phyloP scores from a whole-genome alignment of 2,113 vertebrate species.

The Halcyon senegalensis region DNA sequence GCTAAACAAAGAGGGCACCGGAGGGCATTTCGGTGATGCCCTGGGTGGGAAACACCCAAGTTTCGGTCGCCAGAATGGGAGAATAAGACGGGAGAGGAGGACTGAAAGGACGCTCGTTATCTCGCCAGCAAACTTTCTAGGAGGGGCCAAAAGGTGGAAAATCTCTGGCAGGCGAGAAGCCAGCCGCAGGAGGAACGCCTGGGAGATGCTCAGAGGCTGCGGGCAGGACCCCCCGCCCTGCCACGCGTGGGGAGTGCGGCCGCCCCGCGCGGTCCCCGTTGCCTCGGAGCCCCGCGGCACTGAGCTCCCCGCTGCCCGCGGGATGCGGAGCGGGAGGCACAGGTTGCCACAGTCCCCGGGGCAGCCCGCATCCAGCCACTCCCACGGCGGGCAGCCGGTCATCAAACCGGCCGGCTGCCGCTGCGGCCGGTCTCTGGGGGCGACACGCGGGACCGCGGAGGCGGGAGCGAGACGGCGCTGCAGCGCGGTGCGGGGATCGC shows the following conservation, averaged over 20 bases:
- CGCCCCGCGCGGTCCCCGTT: too few relatives aligned
- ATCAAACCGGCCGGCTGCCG: not conserved
- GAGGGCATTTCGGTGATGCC: not conserved
- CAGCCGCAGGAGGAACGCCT: not conserved
- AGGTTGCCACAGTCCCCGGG: not conserved
- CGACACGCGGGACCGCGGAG: not conserved
- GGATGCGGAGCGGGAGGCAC: not conserved
- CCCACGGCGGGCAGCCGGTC: not conserved
- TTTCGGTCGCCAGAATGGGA: not conserved
- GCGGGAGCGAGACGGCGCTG: not conserved
- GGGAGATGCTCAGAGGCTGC: not conserved
- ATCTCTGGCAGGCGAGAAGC: not conserved
- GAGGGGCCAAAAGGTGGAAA: not conserved
- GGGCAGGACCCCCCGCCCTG: not conserved
- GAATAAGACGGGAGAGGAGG: not conserved
- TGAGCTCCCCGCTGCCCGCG: not conserved
- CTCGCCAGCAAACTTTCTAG: not conserved
- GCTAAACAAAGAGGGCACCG: not conserved
- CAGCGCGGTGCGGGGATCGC: not conserved
- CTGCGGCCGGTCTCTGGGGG: not conserved
- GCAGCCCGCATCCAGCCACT: not conserved
- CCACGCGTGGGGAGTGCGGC: not conserved
- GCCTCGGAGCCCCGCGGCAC: not conserved
- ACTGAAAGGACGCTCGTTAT: not conserved
- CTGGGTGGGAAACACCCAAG: not conserved